A percentile compares a stretch with the other conserved stretches of the same genome.
These are phyloP conservation scores for Drosophila atripex DNA, from an alignment of 2,888 invertebrate genomes.

Conservation along the genomic window DNA sequence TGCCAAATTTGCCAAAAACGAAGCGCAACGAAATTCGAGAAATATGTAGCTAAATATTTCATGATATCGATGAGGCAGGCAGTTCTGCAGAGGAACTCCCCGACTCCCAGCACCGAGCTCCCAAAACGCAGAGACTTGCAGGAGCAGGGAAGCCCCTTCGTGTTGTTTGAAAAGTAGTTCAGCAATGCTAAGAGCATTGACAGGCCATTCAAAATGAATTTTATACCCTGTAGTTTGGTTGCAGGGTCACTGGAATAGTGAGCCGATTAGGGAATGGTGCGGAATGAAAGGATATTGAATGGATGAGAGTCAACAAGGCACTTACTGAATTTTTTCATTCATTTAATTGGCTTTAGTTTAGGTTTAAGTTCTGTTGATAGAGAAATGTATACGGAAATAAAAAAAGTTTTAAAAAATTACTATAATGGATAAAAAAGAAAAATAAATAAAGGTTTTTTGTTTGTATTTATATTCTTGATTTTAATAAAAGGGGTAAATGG, in stretches of 20 bases:
- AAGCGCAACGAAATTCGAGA: conserved; percentile 74
- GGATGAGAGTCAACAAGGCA: not conserved
- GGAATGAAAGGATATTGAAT: not conserved
- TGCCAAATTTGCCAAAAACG: conserved; percentile 77
- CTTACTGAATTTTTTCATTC: not conserved
- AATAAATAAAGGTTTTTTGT: too few species aligned
- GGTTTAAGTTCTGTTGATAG: not conserved
- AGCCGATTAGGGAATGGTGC: not conserved
- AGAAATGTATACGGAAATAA: too few species aligned
- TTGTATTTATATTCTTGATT: too few species aligned
- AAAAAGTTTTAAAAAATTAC: too few species aligned
- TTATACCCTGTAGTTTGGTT: conserved; percentile 49
- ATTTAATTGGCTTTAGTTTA: not conserved
- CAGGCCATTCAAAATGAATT: conserved; percentile 67
- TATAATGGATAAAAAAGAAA: too few species aligned
- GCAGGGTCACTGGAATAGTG: not conserved
- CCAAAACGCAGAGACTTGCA: conserved; percentile 14
- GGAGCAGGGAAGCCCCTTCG: conserved; percentile 30
- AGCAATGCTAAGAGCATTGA: conserved; percentile 64
- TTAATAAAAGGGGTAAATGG: too few species aligned
- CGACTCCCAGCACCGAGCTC: not conserved
- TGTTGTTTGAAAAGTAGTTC: conserved; percentile 63
- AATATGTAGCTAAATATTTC: conserved; percentile 72
- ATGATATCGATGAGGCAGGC: conserved; percentile 70
- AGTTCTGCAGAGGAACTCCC: conserved; percentile 21